phyloP scores from a whole-genome alignment of 2,797 vertebrate species.

The Florisuga fusca region DNA sequence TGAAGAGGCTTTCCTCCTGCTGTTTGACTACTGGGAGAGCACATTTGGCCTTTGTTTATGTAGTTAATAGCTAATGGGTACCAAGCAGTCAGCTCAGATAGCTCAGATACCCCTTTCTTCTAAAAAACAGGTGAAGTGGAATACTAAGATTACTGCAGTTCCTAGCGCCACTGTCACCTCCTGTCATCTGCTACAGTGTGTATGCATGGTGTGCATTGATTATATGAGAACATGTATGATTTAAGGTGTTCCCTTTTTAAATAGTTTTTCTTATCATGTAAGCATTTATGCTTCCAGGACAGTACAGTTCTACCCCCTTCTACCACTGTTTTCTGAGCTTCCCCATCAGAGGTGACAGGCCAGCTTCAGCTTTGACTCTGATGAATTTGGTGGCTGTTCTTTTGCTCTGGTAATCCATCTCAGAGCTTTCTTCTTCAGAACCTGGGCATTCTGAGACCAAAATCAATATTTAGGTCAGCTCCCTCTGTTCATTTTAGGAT shows the following conservation, averaged over 20 bases:
- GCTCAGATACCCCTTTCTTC: background rate
- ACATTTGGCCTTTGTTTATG: background rate
- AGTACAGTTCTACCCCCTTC: background rate
- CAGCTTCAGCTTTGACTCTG: background rate
- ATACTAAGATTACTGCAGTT: background rate
- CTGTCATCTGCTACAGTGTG: background rate
- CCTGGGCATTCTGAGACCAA: background rate
- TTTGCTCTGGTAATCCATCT: background rate
- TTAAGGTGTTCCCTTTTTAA: background rate
- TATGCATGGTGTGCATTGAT: background rate
- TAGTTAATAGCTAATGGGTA: background rate
- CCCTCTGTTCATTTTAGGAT: background rate
- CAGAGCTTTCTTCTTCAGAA: conserved; percentile 7
- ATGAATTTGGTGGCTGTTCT: background rate
- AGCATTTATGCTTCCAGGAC: background rate
- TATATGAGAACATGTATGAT: background rate
- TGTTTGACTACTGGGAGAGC: background rate
- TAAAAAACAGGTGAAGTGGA: background rate
- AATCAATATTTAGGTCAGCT: conserved; percentile 8
- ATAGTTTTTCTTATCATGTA: background rate
- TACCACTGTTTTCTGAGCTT: background rate
- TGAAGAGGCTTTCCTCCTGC: background rate
- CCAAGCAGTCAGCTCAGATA: background rate
- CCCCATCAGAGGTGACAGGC: background rate
- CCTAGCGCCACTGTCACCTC: background rate